Conservation (phyloP, 2,797 vertebrate species). For the Sylvia borin region DNA sequence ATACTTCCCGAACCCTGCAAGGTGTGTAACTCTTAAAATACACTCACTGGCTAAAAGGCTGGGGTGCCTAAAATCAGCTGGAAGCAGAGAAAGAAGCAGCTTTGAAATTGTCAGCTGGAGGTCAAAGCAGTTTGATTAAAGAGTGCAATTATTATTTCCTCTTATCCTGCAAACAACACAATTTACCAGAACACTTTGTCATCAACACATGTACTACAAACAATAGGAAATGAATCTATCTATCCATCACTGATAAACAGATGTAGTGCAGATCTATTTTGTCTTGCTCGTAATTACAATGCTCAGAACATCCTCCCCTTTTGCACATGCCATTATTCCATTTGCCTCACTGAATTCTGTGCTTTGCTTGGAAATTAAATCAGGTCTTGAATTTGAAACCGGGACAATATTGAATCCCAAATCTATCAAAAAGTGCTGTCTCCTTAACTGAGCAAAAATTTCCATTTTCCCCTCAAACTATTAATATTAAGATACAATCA, state of each 20-base stretch:
- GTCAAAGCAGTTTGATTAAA: constrained; percentile 53
- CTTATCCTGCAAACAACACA: neutral
- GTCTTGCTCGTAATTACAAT: constrained; percentile 24
- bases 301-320: neutral
- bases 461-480: constrained; percentile 68
- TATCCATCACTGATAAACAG: constrained; percentile 35
- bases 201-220: neutral
- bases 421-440: constrained; percentile 65
- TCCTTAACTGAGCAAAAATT: constrained; percentile 66
- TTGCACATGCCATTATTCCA: constrained; percentile 22
- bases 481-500: constrained; percentile 78
- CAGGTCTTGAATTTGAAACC: constrained; percentile 61
- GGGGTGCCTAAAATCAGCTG: neutral
- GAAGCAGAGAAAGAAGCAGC: neutral
- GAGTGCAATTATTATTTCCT: constrained; percentile 35
- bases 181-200: neutral
- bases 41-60: neutral
- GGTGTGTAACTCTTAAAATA: neutral
- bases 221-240: constrained; percentile 15
- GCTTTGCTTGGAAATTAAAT: constrained; percentile 65
- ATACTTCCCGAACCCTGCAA: neutral
- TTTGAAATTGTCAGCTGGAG: constrained; percentile 24
- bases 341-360: constrained; percentile 42
- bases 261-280: constrained; percentile 3
- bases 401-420: constrained; percentile 63